Percentiles rank a stretch among this genome's conserved stretches.
Conservation (phyloP, 2,888 invertebrate genomes). For the Leptopilina myrica region DNA sequence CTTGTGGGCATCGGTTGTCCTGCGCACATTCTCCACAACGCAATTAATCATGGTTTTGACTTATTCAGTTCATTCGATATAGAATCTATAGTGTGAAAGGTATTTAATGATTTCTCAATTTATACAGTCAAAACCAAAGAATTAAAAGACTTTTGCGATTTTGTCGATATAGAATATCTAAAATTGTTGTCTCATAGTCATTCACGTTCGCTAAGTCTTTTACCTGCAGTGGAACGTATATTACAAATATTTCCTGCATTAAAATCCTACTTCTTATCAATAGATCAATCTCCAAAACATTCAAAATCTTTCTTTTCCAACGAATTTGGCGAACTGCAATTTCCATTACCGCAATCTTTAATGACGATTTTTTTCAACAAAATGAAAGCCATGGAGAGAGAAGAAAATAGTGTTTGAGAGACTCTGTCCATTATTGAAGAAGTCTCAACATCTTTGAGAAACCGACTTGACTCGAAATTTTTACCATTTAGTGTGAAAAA, state of each 20-base stretch:
- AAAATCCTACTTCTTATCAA: constrained; percentile 65
- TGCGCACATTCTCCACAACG: constrained; percentile 54
- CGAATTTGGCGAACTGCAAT: constrained; percentile 51
- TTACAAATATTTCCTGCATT: constrained; percentile 52
- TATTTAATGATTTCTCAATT: constrained; percentile 56
- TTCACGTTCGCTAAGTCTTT: constrained; percentile 56
- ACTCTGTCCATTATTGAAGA: constrained; percentile 28
- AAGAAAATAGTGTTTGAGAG: constrained; percentile 50
- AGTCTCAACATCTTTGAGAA: constrained; percentile 31
- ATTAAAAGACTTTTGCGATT: constrained; percentile 57
- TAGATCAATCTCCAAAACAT: constrained; percentile 62
- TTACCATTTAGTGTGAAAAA: constrained; percentile 26
- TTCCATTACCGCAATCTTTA: constrained; percentile 53
- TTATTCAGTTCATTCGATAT: constrained; percentile 51
- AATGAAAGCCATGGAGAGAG: constrained; percentile 53
- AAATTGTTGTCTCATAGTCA: constrained; percentile 50
- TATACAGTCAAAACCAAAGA: constrained; percentile 54
- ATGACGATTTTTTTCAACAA: constrained; percentile 52
- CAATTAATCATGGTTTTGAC: constrained; percentile 56
- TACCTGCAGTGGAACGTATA: constrained; percentile 54
- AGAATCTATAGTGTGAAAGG: constrained; percentile 57
- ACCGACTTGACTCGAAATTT: constrained; percentile 37
- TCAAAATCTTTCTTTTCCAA: constrained; percentile 53
- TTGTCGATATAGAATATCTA: constrained; percentile 53
- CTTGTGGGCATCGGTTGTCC: constrained; percentile 52